A percentile compares a stretch with the other conserved stretches of the same genome.
phyloP scores from a whole-genome alignment of 2,113 vertebrate genomes.

The Ptilorrhoa leucosticta region DNA sequence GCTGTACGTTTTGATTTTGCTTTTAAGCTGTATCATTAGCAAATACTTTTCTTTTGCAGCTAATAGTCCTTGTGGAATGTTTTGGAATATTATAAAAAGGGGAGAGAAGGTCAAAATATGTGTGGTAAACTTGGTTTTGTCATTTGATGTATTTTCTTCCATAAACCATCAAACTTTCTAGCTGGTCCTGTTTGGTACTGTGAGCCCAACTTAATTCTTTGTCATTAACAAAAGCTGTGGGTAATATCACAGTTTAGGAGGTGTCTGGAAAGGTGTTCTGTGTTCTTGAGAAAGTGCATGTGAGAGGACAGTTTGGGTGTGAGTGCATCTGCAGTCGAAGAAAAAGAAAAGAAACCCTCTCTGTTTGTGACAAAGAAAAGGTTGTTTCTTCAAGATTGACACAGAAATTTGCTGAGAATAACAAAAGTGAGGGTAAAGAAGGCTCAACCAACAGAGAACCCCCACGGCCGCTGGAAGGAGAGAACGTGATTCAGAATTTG shows the following conservation, averaged over 20 bases:
- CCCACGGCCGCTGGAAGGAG: background rate
- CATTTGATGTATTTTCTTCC: background rate
- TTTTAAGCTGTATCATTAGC: conserved; percentile 42
- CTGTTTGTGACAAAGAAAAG: background rate
- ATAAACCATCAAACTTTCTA: background rate
- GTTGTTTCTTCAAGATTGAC: background rate
- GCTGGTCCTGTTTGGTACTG: background rate
- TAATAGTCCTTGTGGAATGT: background rate
- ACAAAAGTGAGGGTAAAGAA: background rate
- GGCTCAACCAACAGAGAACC: background rate
- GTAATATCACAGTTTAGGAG: background rate
- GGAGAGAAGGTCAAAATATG: background rate
- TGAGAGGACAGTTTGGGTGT: background rate
- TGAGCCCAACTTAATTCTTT: background rate
- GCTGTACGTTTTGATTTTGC: conserved; percentile 24
- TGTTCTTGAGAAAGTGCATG: background rate
- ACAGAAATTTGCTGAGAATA: background rate
- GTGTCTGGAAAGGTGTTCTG: background rate
- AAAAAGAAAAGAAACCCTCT: background rate
- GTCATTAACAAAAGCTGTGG: background rate
- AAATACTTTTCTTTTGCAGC: conserved; percentile 46
- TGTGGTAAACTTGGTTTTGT: background rate
- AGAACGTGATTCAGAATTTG: background rate
- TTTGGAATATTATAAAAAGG: background rate
- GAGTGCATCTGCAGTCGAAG: background rate